phyloP scores from a whole-genome alignment of 2,797 vertebrate species.

The Pantherophis vulpinus region DNA sequence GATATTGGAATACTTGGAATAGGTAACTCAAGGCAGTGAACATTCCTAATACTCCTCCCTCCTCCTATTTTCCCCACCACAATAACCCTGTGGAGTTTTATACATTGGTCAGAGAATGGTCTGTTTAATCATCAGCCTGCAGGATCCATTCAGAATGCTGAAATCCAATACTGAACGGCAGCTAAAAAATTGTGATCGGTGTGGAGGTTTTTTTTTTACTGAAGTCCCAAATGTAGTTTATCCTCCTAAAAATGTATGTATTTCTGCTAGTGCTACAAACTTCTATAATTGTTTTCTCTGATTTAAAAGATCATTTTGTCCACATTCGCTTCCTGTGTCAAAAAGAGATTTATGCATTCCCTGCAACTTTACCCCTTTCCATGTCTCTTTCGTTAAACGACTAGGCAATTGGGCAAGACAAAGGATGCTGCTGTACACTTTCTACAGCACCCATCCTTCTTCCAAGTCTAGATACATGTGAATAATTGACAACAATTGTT shows the following conservation, averaged over 20 bases:
- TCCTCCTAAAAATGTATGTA: neutral
- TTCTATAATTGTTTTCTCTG: neutral
- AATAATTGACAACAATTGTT: neutral
- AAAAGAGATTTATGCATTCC: neutral
- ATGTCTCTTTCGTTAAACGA: neutral
- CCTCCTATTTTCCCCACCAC: no score
- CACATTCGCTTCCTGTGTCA: neutral
- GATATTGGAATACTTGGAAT: no score
- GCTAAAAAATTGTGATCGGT: neutral
- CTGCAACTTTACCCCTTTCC: neutral
- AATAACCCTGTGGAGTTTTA: no score
- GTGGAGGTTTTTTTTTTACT: neutral
- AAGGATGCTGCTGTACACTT: neutral
- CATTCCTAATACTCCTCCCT: no score
- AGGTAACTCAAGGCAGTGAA: no score
- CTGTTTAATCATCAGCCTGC: neutral
- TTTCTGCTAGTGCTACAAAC: neutral
- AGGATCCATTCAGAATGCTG: neutral
- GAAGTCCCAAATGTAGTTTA: neutral
- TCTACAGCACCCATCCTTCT: neutral
- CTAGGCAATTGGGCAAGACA: neutral
- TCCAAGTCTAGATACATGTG: neutral
- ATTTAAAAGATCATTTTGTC: neutral
- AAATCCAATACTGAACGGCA: neutral
- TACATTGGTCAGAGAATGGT: no score